Evolutionary conservation across 1,140 invertebrate species (phyloP), one percentile per base, ranked within the genome.

Genomic region (Cataglyphis hispanica): DNA sequence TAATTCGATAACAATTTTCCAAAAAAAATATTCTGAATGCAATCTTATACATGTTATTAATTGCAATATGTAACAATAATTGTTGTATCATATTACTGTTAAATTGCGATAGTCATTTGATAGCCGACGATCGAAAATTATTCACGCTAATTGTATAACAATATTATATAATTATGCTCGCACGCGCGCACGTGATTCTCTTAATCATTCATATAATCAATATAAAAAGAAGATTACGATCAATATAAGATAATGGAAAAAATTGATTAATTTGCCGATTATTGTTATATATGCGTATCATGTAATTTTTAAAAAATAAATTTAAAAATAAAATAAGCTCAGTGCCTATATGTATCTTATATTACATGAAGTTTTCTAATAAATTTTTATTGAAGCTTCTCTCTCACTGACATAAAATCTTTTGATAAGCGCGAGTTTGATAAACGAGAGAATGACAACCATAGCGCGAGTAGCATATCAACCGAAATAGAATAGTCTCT

Each of bases 131-230:
- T 67, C 7, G 22, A 69, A 70, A 70, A 81, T 67, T 7, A 25
- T 31, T 50, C 46, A 34, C 0, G 16, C 3, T 2, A 4, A 88
- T 89, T 86, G 53, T 66, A 27, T 70, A 86, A 81, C 75, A 64
- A 70, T 19, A 77, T 87, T 86, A 84, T 66, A 61, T 80, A 88
- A 81, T 69, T 86, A 46, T n/a, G 4, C n/a, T 50, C 46, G 31
- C 22, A n/a, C 2, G 5, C 61, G 11, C 46, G 46, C 13, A 10
- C n/a, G 25, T 2, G n/a, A 46, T 53, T 69, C 37, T 72, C 22
- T 25, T 7, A n/a, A 27, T 25, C 34, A 25, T 13, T 58, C 3
- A 37, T 53, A 37, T 11, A 66, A 67, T 56, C 2, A 7, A 67
- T 37, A 2, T 19, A 16, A 77, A 11, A 13, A 34, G 53, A n/a